These are phyloP conservation scores for Thripadectes ignobilis DNA, from an alignment of 2,797 vertebrate genomes.

Conservation along the genomic window DNA sequence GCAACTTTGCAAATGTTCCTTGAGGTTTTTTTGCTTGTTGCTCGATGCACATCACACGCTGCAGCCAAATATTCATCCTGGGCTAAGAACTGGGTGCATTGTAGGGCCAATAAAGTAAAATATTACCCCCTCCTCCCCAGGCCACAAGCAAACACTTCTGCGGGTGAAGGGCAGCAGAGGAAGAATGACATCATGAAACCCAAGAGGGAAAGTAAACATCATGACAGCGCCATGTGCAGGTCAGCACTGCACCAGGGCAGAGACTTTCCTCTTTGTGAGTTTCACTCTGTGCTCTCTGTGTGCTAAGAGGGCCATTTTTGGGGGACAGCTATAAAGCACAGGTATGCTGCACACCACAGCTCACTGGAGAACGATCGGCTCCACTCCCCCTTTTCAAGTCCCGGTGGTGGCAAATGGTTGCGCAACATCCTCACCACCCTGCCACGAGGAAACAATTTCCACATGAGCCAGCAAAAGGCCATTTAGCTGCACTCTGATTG, in stretches of 20 bases:
- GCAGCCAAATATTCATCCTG: not conserved
- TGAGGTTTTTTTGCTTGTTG: not conserved
- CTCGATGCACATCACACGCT: not conserved
- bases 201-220: slow-evolving; percentile 36
- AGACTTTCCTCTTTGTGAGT: not conserved
- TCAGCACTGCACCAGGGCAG: not conserved
- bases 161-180: not conserved
- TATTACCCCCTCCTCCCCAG: not conserved
- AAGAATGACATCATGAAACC: slow-evolving; percentile 43
- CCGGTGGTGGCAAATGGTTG: not conserved
- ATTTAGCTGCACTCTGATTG: accelerated
- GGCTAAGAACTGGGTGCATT: not conserved
- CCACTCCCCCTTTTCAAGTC: not conserved
- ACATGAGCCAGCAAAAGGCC: not conserved
- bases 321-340: not conserved
- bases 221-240: accelerated
- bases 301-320: not conserved
- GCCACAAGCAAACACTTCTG: slow-evolving; percentile 11
- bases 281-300: not conserved
- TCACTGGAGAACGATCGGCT: not conserved
- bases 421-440: not conserved
- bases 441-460: not conserved
- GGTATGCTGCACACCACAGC: not conserved
- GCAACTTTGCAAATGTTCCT: not conserved
- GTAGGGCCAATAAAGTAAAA: not conserved